Conservation (phyloP, 2,797 vertebrate genomes). For the Rousettus madagascariensis region DNA sequence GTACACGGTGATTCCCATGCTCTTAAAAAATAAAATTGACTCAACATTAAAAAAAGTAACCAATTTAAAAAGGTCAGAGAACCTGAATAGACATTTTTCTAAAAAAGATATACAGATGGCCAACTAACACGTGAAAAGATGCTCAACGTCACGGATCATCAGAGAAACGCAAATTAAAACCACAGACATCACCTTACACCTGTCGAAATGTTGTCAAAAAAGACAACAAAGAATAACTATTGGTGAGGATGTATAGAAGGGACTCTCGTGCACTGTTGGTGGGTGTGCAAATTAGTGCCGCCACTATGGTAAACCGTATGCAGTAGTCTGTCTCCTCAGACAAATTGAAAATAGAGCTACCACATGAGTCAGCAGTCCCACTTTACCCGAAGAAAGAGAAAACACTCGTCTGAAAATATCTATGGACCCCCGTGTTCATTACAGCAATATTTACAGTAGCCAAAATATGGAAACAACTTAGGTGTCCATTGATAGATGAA, state of each 20-base stretch:
- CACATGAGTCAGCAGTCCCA: not conserved
- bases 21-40: constrained; percentile 26
- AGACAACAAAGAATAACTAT: not conserved
- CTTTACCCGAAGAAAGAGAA: not conserved
- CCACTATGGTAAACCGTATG: not conserved
- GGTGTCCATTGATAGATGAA: no score
- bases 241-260: not conserved
- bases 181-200: not conserved
- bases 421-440: no score
- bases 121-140: not conserved
- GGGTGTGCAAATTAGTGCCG: not conserved
- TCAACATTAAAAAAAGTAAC: no score
- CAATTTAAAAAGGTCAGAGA: not conserved
- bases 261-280: not conserved
- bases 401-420: no score
- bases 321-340: not conserved
- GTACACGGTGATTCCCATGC: not conserved
- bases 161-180: not conserved
- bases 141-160: not conserved
- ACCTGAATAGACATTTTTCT: not conserved
- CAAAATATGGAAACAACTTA: no score
- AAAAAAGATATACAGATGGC: not conserved
- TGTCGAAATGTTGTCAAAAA: not conserved
- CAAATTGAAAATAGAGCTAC: not conserved
- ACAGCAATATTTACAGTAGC: no score